Evolutionary conservation across 2,888 invertebrate species (phyloP).

Genomic region (Leptopilina syphax): DNA sequence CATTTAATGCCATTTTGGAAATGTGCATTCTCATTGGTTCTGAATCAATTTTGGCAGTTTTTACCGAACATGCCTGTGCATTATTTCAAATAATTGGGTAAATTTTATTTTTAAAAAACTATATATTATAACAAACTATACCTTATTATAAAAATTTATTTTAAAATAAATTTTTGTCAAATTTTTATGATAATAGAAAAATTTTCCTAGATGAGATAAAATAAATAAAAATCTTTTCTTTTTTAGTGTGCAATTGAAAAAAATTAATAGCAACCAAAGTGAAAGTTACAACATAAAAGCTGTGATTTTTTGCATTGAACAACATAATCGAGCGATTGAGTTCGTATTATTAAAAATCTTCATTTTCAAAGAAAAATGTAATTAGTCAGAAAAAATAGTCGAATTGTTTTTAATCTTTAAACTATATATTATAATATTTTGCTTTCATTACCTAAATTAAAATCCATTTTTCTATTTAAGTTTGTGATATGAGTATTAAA

Average conservation of each 20-base stretch:
- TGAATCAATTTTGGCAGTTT: conserved; percentile 6
- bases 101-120: neutral
- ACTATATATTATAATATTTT: too few species aligned
- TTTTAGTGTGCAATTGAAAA: neutral
- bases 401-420: too few species aligned
- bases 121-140: too few species aligned
- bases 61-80: conserved; percentile 15
- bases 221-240: neutral
- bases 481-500: too few species aligned
- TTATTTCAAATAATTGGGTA: neutral
- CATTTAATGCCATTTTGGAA: neutral
- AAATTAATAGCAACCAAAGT: neutral
- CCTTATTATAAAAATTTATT: too few species aligned
- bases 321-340: conserved; percentile 22
- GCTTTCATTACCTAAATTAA: too few species aligned
- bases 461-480: too few species aligned
- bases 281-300: neutral
- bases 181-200: neutral
- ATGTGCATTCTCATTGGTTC: neutral
- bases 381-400: neutral
- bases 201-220: too few species aligned
- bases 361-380: conserved; percentile 12
- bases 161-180: too few species aligned
- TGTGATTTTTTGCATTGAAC: conserved; percentile 11
- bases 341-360: conserved; percentile 13